Conservation (phyloP, 35 echinoderm and acorn worm genomes). For the Apostichopus californicus region DNA sequence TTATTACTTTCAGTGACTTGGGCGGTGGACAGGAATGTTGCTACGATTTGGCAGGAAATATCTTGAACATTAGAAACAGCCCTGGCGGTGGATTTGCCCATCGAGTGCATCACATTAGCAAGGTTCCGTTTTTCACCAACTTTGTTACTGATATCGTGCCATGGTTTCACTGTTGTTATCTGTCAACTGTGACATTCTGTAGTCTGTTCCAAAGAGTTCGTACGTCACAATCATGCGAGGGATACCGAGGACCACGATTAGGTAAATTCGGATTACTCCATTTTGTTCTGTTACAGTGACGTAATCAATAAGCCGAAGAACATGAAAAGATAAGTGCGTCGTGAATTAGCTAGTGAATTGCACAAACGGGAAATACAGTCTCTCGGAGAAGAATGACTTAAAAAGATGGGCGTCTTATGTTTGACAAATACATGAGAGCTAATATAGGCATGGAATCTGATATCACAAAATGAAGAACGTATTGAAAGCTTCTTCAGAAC, state of each 20-base stretch:
- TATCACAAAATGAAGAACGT: background rate
- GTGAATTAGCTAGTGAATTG: no score
- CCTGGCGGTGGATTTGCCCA: background rate
- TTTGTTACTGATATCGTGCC: constrained; percentile 13
- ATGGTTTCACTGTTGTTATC: constrained; percentile 13
- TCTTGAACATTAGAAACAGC: background rate
- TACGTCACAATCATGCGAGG: background rate
- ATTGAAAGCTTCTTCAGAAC: no score
- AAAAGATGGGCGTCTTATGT: no score
- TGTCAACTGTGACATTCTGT: background rate
- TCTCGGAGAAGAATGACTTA: no score
- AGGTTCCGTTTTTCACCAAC: constrained; percentile 45
- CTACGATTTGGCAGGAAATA: background rate
- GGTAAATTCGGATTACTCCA: background rate
- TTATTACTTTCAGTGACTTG: background rate
- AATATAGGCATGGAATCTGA: background rate
- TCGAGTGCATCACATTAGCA: constrained; percentile 5
- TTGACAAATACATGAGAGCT: background rate
- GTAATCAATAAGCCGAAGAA: no score
- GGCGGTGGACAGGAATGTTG: constrained; percentile 49
- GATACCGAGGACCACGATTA: background rate
- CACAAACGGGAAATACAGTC: no score
- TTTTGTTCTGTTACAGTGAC: no score
- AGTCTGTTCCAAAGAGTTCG: background rate
- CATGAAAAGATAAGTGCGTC: no score